phyloP scores from a whole-genome alignment of 2,113 vertebrate species.

The Hemibates koningsi region DNA sequence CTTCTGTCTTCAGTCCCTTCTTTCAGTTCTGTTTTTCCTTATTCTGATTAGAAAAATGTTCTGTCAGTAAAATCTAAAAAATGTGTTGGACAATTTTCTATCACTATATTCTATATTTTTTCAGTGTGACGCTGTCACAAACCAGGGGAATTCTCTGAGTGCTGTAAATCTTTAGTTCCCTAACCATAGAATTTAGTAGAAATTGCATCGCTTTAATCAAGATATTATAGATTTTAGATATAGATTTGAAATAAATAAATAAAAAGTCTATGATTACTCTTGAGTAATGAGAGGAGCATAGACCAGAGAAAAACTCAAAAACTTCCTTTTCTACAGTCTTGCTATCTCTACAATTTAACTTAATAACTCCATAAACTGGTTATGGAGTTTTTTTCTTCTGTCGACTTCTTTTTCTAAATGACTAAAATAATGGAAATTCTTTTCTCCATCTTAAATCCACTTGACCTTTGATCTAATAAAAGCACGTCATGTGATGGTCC shows the following conservation, averaged over 20 bases:
- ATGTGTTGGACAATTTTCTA: background rate
- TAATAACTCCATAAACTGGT: background rate
- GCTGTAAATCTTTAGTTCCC: background rate
- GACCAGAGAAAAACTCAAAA: background rate
- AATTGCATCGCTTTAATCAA: background rate
- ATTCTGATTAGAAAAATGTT: background rate
- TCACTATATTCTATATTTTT: background rate
- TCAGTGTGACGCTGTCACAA: background rate
- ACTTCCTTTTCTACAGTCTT: background rate
- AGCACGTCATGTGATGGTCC: background rate
- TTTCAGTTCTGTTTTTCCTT: background rate
- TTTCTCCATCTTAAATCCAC: background rate
- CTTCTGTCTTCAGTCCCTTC: background rate
- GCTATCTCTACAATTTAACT: background rate
- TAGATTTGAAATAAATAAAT: background rate
- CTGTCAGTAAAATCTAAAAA: background rate
- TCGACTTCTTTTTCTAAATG: background rate
- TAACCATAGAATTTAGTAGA: background rate
- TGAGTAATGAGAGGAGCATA: background rate
- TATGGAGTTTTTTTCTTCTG: accelerated
- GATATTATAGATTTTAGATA: background rate
- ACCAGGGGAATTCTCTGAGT: accelerated
- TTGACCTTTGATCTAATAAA: background rate
- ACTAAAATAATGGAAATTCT: background rate
- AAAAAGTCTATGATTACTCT: background rate